phyloP scores from a whole-genome alignment of 2,113 vertebrate genomes.

The Atractosteus spatula region DNA sequence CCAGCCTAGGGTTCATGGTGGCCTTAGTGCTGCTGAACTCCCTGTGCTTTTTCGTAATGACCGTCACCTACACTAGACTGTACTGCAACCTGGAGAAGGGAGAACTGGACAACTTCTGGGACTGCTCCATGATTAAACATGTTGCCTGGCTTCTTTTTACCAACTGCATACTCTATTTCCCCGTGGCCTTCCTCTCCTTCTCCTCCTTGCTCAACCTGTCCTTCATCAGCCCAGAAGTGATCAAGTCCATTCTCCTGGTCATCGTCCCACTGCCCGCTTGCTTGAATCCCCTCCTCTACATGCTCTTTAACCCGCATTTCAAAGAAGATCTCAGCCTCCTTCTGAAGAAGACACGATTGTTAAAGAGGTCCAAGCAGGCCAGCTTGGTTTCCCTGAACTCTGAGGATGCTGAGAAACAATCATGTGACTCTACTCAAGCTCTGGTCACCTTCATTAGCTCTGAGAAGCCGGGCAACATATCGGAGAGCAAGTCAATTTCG shows the following conservation, averaged over 20 bases:
- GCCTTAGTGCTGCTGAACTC: conserved; percentile 85
- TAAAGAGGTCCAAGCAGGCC: conserved; percentile 57
- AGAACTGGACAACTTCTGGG: conserved; percentile 70
- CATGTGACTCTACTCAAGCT: conserved; percentile 88
- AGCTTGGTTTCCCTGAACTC: conserved; percentile 73
- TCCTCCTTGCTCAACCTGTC: conserved; percentile 82
- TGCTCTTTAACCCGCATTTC: conserved; percentile 86
- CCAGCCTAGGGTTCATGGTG: conserved; percentile 73
- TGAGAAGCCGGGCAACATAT: conserved; percentile 58
- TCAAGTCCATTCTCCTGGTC: conserved; percentile 82
- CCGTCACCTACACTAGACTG: conserved; percentile 77
- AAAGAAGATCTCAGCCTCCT: conserved; percentile 79
- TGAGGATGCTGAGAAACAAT: conserved; percentile 87
- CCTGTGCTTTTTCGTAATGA: conserved; percentile 85
- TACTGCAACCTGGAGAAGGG: conserved; percentile 80
- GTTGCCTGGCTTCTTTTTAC: conserved; percentile 87
- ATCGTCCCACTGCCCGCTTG: conserved; percentile 84
- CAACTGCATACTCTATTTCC: conserved; percentile 88
- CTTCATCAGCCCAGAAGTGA: conserved; percentile 76
- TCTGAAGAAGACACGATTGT: conserved; percentile 57
- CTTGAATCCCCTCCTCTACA: conserved; percentile 90
- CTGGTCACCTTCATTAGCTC: conserved; percentile 72
- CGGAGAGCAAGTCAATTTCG: conserved; percentile 36
- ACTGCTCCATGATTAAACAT: conserved; percentile 83
- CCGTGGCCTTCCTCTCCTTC: conserved; percentile 85